Percentiles rank a stretch among this genome's conserved stretches.
Evolutionary conservation across 2,888 invertebrate genomes (phyloP).

Genomic region (Latrodectus hesperus): DNA sequence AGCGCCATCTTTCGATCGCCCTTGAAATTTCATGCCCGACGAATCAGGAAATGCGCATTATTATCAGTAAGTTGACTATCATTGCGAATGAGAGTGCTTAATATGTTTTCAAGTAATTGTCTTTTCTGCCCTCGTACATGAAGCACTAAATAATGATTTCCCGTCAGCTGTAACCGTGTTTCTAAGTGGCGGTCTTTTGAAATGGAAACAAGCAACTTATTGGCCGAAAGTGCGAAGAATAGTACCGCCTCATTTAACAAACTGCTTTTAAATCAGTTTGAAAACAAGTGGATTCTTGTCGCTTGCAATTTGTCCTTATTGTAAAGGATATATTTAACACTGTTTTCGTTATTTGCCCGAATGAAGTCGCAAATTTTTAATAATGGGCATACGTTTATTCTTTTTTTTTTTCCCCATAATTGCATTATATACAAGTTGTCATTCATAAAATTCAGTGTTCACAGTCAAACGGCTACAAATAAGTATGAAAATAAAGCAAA

Average conservation of each 20-base stretch:
- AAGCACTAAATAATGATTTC: conserved; percentile 45
- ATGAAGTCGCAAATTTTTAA: not conserved
- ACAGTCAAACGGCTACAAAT: no score
- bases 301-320: not conserved
- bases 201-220: not conserved
- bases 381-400: not conserved
- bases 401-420: not conserved
- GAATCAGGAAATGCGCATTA: conserved; percentile 62
- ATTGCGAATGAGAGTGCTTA: conserved; percentile 32
- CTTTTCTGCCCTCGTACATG: conserved; percentile 8
- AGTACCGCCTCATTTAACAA: not conserved
- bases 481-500: no score
- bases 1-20: conserved; percentile 53
- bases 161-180: conserved; percentile 38
- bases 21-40: conserved; percentile 31
- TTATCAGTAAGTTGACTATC: conserved; percentile 7
- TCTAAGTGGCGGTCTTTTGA: conserved; percentile 1
- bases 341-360: not conserved
- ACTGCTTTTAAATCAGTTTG: not conserved
- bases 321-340: not conserved
- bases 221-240: not conserved
- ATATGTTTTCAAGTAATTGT: conserved; percentile 46
- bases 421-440: no score
- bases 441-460: no score
- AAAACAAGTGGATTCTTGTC: not conserved